These are phyloP conservation scores for Liodrosophila aerea DNA, from an alignment of 2,888 invertebrate genomes.

Conservation along the genomic window DNA sequence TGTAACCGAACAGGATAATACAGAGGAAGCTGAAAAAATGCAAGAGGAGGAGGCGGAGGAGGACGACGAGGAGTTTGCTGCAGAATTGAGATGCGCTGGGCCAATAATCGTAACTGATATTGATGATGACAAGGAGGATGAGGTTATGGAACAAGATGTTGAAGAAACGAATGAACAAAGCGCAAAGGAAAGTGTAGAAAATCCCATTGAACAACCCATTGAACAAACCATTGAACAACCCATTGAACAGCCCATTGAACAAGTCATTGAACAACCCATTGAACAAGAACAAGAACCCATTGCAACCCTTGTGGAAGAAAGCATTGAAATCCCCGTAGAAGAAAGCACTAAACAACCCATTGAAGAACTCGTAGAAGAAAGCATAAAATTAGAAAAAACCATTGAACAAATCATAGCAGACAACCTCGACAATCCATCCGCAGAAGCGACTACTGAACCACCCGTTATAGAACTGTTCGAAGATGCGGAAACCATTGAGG, in stretches of 20 bases:
- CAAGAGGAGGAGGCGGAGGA: constrained; percentile 3
- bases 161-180: not conserved
- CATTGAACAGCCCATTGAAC: not conserved
- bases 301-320: not conserved
- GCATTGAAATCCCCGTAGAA: not conserved
- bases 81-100: no score
- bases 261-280: not conserved
- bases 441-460: not conserved
- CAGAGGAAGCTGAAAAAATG: no score
- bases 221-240: not conserved
- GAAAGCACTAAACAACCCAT: not conserved
- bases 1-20: constrained; percentile 46
- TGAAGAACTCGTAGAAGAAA: not conserved
- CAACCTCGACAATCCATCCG: not conserved
- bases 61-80: not conserved
- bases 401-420: constrained; percentile 5
- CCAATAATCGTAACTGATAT: constrained; percentile 41
- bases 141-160: not conserved
- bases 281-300: not conserved
- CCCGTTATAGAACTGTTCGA: not conserved
- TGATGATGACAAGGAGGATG: constrained; percentile 19
- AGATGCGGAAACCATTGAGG: not conserved
- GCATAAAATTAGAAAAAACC: not conserved
- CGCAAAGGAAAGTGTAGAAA: not conserved
- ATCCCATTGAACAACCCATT: not conserved